Conservation (phyloP, 2,797 vertebrate genomes). For the Choloepus didactylus region DNA sequence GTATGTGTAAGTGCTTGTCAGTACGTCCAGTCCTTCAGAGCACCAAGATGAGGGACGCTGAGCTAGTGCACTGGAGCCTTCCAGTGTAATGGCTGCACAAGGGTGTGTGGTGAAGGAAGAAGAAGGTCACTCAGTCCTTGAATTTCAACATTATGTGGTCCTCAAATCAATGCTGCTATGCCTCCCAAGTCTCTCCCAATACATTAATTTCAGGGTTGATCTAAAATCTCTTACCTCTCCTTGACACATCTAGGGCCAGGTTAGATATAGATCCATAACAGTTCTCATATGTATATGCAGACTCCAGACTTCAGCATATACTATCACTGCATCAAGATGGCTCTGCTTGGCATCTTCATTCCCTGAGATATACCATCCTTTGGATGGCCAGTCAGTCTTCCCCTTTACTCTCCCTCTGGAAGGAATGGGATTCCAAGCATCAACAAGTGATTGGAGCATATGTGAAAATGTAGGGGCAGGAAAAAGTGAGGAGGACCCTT, state of each 20-base stretch:
- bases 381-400: neutral
- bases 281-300: neutral
- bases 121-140: neutral
- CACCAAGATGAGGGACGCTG: neutral
- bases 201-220: neutral
- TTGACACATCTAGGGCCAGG: too few relatives aligned
- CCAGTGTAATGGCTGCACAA: too few relatives aligned
- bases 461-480: neutral
- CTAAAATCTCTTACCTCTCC: neutral
- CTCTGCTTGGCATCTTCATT: neutral
- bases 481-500: neutral
- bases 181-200: neutral
- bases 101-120: neutral
- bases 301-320: neutral
- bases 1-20: rapidly evolving
- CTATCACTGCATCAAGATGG: neutral
- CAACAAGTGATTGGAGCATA: neutral
- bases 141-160: neutral
- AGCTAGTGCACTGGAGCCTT: neutral
- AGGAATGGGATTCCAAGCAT: neutral
- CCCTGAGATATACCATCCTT: neutral
- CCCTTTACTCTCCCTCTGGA: neutral
- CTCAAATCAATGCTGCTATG: neutral
- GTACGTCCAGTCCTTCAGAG: neutral
- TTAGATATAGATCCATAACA: neutral